phyloP scores from a whole-genome alignment of 2,113 vertebrate species.

The Pseudolaguvia tuberculata region DNA sequence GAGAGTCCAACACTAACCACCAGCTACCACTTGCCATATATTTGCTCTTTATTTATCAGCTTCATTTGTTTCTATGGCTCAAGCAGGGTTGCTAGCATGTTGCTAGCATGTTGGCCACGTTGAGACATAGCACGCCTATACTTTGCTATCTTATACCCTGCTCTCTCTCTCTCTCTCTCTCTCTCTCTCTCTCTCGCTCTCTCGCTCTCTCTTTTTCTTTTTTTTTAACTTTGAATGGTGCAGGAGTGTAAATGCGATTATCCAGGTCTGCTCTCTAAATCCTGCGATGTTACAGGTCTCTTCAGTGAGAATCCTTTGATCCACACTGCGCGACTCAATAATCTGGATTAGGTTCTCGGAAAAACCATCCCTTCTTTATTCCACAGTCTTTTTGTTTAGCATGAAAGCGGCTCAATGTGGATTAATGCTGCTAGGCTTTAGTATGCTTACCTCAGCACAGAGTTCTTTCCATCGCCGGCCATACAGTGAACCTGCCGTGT shows the following conservation, averaged over 20 bases:
- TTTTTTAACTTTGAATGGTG: background rate
- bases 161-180: background rate
- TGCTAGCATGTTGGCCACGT: no score
- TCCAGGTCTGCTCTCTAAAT: background rate
- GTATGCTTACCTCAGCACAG: constrained; percentile 79
- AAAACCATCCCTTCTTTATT: background rate
- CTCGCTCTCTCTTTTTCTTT: background rate
- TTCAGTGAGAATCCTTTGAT: background rate
- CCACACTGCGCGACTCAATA: background rate
- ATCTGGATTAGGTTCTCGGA: background rate
- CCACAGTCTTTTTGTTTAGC: background rate
- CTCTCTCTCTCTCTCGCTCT: background rate
- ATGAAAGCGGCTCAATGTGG: constrained; percentile 27
- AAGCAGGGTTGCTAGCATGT: background rate
- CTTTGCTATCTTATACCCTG: no score
- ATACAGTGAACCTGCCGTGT: constrained; percentile 82
- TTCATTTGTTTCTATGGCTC: background rate
- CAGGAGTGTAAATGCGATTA: background rate
- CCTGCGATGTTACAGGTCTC: background rate
- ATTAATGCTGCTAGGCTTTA: background rate
- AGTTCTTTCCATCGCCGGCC: constrained; percentile 78
- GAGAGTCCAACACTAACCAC: no score
- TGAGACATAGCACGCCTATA: no score
- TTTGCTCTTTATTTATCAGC: no score
- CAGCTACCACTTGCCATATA: no score